A percentile compares a stretch with the other conserved stretches of the same genome.
Conservation (phyloP, 2,113 vertebrate species). For the Calidris pygmaea region DNA sequence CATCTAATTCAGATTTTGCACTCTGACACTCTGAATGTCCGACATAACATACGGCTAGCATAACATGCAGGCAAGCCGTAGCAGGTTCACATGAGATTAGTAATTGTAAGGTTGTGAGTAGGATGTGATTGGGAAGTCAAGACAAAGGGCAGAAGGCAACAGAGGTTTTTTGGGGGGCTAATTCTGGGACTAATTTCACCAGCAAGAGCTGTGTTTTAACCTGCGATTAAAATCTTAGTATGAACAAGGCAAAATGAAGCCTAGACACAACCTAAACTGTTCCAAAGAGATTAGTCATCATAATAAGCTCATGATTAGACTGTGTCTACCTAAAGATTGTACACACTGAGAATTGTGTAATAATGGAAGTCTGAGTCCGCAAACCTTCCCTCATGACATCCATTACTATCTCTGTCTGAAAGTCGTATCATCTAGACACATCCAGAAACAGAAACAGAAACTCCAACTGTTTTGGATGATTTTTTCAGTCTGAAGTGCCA, state of each 20-base stretch:
- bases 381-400: background rate
- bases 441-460: too few species aligned
- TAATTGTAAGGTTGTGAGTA: background rate
- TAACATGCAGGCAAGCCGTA: background rate
- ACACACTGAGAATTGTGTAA: background rate
- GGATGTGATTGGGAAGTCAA: background rate
- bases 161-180: background rate
- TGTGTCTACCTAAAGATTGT: background rate
- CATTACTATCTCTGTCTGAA: background rate
- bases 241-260: background rate
- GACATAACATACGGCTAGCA: background rate
- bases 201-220: background rate
- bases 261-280: background rate
- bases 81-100: background rate
- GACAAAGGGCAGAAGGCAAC: background rate
- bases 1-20: background rate
- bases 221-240: background rate
- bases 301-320: background rate
- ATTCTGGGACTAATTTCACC: background rate
- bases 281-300: background rate
- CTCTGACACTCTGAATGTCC: background rate
- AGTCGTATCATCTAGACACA: background rate
- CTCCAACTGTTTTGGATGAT: background rate
- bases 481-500: background rate
- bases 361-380: background rate